Evolutionary conservation across 1,140 invertebrate genomes (phyloP), one percentile per base, ranked within the genome.

Genomic region (Cryptotermes secundus): DNA sequence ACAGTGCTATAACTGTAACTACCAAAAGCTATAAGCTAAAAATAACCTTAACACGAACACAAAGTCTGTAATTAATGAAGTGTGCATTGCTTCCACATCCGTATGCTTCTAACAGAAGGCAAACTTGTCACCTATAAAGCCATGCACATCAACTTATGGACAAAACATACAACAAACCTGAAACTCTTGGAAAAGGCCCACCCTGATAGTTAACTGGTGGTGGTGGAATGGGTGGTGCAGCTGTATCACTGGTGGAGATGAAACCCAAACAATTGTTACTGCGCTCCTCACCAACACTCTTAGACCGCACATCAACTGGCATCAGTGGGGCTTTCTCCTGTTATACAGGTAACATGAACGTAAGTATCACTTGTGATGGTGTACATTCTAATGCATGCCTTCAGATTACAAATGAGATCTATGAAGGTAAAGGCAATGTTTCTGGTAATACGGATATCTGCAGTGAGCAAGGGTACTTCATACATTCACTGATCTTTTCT

Each of bases 221-320:
- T 80, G 93, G 92, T 86, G 93, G 93, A 85, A 93, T 90, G 72
- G 92, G 92, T 49, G 93, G 93, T 53, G 92, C 90, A 87, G 88
- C 87, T 86, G 88, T 86, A 83, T 90, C 89, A 82, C n/a, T 31
- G 19, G 38, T 49, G 16, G 36, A 0, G n/a, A 72, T 72, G n/a
- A 72, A 72, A 1, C 59, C 59, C 59, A 31, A 7, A 72, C 7
- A 26, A 26, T 31, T 72, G 59, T n/a, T n/a, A 72, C 26, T 72
- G 10, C 26, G 31, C 59, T n/a, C n/a, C n/a, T 72, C 59, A 31
- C 59, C n/a, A n/a, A n/a, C 59, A 72, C 59, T 72, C n/a, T 72
- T 72, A 3, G 59, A 72, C 59, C 14, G 59, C 26, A 12, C 31
- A 31, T 72, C 59, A 72, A 3, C 14, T 72, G 59, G 59, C 59